Conservation (phyloP, 2,888 invertebrate species). For the Melinopterus prodromus region DNA sequence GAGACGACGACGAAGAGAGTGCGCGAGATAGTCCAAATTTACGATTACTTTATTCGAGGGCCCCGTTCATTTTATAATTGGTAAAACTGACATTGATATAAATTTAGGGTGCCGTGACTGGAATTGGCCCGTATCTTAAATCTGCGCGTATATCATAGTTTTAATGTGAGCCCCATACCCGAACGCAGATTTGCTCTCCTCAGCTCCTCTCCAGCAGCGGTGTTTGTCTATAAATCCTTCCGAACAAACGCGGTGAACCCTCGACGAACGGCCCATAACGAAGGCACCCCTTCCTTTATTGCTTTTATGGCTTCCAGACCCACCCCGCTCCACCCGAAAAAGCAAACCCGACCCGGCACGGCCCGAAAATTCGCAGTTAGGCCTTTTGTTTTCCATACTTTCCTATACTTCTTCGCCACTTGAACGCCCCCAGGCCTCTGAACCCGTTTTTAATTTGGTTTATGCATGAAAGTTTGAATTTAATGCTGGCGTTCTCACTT, state of each 20-base stretch:
- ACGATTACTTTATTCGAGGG: slow-evolving; percentile 54
- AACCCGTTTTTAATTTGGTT: slow-evolving; percentile 23
- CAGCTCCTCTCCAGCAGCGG: slow-evolving; percentile 47
- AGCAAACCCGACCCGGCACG: slow-evolving; percentile 4
- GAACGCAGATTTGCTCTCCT: slow-evolving; percentile 58
- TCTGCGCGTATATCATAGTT: slow-evolving; percentile 62
- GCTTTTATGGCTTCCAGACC: slow-evolving; percentile 47
- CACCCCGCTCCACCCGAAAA: slow-evolving; percentile 6
- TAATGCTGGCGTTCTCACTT: slow-evolving; percentile 17
- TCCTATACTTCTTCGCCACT: slow-evolving; percentile 19
- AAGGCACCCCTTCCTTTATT: slow-evolving; percentile 53
- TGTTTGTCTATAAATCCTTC: slow-evolving; percentile 62
- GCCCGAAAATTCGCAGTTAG: neutral
- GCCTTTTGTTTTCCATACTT: slow-evolving; percentile 34
- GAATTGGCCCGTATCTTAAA: slow-evolving; percentile 61
- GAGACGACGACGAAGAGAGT: neutral
- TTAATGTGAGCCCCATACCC: slow-evolving; percentile 57
- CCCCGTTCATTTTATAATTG: slow-evolving; percentile 61
- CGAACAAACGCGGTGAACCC: slow-evolving; percentile 53
- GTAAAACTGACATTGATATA: slow-evolving; percentile 62
- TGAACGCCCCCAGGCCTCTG: slow-evolving; percentile 10
- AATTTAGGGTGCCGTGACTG: slow-evolving; percentile 61
- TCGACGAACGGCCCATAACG: slow-evolving; percentile 41
- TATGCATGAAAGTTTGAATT: slow-evolving; percentile 21
- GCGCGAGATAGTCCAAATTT: slow-evolving; percentile 56